Evolutionary conservation across 1,140 invertebrate species (phyloP).

Genomic region (Drosophila kohkoa): DNA sequence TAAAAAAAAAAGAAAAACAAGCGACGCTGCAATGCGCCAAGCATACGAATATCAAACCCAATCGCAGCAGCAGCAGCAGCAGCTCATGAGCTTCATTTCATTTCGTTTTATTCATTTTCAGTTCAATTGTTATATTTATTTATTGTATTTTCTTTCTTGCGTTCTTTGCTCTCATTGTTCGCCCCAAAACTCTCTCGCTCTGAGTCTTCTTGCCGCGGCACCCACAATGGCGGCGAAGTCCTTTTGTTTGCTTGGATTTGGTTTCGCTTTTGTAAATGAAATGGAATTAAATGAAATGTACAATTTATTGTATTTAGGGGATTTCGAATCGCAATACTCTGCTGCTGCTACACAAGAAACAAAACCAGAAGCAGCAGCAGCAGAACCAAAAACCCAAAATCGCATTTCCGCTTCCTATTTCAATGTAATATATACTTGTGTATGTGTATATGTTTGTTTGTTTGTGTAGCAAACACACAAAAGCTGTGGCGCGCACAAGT

Average conservation of each 20-base stretch:
- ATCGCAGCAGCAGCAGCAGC: slow-evolving; percentile 7
- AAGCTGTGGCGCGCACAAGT: slow-evolving; percentile 19
- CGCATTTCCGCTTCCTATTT: slow-evolving; percentile 75
- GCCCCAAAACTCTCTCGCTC: not conserved
- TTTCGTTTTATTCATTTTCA: slow-evolving; percentile 63
- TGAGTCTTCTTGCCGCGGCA: slow-evolving; percentile 47
- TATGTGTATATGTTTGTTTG: slow-evolving; percentile 20
- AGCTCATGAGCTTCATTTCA: slow-evolving; percentile 54
- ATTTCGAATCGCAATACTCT: slow-evolving; percentile 64
- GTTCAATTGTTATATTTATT: slow-evolving; percentile 77
- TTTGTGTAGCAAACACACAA: no score
- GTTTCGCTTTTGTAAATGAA: slow-evolving; percentile 81
- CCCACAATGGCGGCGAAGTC: slow-evolving; percentile 53
- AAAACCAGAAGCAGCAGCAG: not conserved
- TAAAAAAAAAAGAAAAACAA: not conserved
- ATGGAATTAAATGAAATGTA: slow-evolving; percentile 82
- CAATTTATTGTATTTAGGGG: slow-evolving; percentile 82
- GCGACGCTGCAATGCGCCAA: slow-evolving; percentile 27
- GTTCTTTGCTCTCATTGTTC: slow-evolving; percentile 54
- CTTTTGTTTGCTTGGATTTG: slow-evolving; percentile 65
- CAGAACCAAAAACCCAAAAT: slow-evolving; percentile 63
- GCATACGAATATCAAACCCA: slow-evolving; percentile 3
- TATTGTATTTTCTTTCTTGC: slow-evolving; percentile 49
- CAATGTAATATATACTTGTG: slow-evolving; percentile 69
- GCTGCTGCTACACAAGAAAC: slow-evolving; percentile 12